phyloP scores from a whole-genome alignment of 2,888 invertebrate species.

The Agrypnus murinus region DNA sequence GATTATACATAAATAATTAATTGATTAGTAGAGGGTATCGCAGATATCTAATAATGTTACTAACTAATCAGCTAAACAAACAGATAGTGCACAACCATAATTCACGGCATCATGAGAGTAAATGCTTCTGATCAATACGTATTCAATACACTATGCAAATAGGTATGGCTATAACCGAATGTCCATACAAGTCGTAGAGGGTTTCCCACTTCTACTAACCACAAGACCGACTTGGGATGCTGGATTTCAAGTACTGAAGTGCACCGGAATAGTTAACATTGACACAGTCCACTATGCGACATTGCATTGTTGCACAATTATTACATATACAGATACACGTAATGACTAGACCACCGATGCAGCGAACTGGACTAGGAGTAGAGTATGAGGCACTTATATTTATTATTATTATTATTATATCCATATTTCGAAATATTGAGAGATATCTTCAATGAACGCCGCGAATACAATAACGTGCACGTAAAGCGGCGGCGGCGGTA shows the following conservation, averaged over 20 bases:
- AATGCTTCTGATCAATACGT: constrained; percentile 71
- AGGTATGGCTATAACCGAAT: constrained; percentile 63
- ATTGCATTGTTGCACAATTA: constrained; percentile 65
- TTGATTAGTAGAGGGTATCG: constrained; percentile 72
- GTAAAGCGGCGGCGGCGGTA: too few relatives aligned
- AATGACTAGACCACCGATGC: constrained; percentile 53
- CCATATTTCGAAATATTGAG: too few relatives aligned
- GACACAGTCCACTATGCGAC: constrained; percentile 65
- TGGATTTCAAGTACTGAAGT: constrained; percentile 64
- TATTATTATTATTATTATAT: not conserved
- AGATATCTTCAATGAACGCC: too few relatives aligned
- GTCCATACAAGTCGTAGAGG: constrained; percentile 61
- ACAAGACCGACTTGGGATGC: constrained; percentile 61
- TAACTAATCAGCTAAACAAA: constrained; percentile 73
- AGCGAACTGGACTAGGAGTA: not conserved
- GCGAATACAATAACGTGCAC: too few relatives aligned
- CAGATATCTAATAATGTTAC: constrained; percentile 72
- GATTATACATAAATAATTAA: constrained; percentile 72
- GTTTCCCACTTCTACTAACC: constrained; percentile 23
- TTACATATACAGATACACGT: constrained; percentile 66
- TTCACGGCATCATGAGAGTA: constrained; percentile 70
- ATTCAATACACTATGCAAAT: constrained; percentile 71
- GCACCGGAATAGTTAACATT: constrained; percentile 65
- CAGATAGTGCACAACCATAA: constrained; percentile 72
- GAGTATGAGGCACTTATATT: constrained; percentile 1